A percentile compares a stretch with the other conserved stretches of the same genome.
Conservation (phyloP, 2,113 vertebrate genomes). For the Sprattus sprattus region DNA sequence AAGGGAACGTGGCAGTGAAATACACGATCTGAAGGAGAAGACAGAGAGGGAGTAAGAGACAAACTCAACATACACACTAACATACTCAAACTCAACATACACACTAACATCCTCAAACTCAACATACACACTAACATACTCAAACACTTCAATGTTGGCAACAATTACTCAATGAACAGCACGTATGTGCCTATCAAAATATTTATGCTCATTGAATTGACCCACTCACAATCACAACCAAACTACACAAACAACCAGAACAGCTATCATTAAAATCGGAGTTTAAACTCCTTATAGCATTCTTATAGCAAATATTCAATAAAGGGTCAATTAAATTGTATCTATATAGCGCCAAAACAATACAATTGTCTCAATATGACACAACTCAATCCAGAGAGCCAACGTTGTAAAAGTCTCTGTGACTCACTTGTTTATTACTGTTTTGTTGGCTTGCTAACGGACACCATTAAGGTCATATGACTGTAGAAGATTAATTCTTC, state of each 20-base stretch:
- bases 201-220: not conserved
- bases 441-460: not conserved
- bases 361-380: too few relatives aligned
- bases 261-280: not conserved
- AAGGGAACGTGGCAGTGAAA: slow-evolving; percentile 77
- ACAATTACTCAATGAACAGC: too few relatives aligned
- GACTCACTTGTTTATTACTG: not conserved
- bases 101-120: not conserved
- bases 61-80: not conserved
- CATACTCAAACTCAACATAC: not conserved
- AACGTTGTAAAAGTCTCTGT: not conserved
- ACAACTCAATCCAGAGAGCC: not conserved
- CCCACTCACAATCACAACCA: not conserved
- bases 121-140: not conserved
- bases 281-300: too few relatives aligned
- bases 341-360: too few relatives aligned
- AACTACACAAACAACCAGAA: not conserved
- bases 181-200: not conserved
- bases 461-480: not conserved
- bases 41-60: not conserved
- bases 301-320: too few relatives aligned
- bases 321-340: too few relatives aligned
- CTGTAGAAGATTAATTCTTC: not conserved
- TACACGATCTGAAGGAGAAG: slow-evolving; percentile 71
- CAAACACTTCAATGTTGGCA: too few relatives aligned